Evolutionary conservation across 2,888 invertebrate genomes (phyloP).

Genomic region (Erebia palarica): DNA sequence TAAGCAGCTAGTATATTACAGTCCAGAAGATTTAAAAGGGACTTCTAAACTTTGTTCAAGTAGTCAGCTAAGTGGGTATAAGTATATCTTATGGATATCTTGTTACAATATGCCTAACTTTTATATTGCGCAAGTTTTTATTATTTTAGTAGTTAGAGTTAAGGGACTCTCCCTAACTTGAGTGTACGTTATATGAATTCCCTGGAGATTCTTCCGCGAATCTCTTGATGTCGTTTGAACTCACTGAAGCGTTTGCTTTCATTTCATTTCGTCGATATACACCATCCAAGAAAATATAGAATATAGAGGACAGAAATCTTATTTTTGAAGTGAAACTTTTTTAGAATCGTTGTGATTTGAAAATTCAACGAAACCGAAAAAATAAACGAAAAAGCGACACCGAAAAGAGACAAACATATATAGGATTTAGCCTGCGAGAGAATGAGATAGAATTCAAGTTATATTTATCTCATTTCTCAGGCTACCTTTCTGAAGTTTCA

Average conservation of each 20-base stretch:
- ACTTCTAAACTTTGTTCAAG: neutral
- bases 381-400: too few species aligned
- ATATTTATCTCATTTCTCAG: too few species aligned
- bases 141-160: neutral
- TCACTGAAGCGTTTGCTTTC: neutral
- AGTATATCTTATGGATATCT: neutral
- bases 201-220: neutral
- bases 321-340: too few species aligned
- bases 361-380: too few species aligned
- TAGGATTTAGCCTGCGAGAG: too few species aligned
- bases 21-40: too few species aligned
- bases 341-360: too few species aligned
- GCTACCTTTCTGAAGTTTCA: too few species aligned
- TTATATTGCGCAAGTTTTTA: neutral
- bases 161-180: neutral
- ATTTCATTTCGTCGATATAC: conserved; percentile 2
- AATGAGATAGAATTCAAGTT: too few species aligned
- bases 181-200: neutral
- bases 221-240: neutral
- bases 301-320: too few species aligned
- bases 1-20: too few species aligned
- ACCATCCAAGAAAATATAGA: neutral
- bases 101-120: neutral
- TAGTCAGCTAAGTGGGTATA: neutral
- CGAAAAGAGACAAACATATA: too few species aligned